phyloP scores from a whole-genome alignment of 2,113 vertebrate species.

The Sylvietta virens region DNA sequence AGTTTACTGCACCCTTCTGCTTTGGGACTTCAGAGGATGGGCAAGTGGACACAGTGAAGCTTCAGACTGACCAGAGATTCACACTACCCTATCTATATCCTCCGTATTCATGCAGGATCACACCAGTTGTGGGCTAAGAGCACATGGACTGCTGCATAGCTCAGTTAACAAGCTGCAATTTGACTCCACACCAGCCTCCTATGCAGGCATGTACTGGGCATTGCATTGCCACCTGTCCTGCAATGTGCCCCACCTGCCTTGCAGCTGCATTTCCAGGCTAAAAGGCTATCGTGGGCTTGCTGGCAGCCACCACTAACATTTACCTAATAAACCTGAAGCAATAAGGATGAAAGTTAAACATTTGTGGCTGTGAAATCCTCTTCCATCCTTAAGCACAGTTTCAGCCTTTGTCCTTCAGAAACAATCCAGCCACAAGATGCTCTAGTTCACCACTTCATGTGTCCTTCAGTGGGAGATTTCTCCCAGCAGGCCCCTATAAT shows the following conservation, averaged over 20 bases:
- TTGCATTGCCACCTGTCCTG: neutral
- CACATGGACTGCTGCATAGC: neutral
- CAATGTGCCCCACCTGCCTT: neutral
- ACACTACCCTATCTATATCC: neutral
- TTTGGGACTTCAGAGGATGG: neutral
- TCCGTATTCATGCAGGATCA: neutral
- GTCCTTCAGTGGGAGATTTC: neutral
- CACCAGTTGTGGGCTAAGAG: neutral
- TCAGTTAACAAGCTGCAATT: neutral
- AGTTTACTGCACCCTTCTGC: neutral
- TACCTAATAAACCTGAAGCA: neutral
- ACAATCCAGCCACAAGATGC: neutral
- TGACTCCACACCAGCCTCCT: neutral
- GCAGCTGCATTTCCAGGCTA: neutral
- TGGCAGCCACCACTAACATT: neutral
- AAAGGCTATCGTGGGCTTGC: fast-evolving
- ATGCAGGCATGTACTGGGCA: neutral
- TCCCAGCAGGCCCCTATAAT: neutral
- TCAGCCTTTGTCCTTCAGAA: neutral
- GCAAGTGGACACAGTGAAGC: neutral
- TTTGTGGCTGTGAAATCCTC: neutral
- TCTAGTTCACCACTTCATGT: neutral
- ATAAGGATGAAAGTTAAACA: neutral
- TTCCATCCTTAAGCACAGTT: neutral
- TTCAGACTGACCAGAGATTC: neutral